Evolutionary conservation across 2,113 vertebrate genomes (phyloP).

Genomic region (Rhynchopsitta pachyrhyncha): DNA sequence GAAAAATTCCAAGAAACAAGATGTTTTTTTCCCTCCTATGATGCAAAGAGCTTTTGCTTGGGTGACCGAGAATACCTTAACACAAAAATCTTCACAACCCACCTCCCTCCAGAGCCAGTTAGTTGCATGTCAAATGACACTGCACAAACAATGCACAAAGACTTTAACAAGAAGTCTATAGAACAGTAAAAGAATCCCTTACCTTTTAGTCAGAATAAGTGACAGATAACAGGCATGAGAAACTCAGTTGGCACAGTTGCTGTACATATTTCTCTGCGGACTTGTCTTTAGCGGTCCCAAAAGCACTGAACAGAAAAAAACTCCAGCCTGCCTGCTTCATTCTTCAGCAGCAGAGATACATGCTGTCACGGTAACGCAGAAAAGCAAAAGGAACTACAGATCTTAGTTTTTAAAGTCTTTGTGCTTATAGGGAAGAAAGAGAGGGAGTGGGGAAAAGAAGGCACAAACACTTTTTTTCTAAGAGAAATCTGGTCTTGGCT

Average conservation of each 20-base stretch:
- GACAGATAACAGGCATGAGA: conserved; percentile 65
- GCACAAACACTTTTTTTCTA: conserved; percentile 50
- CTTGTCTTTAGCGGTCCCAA: conserved; percentile 63
- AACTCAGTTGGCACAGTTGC: conserved; percentile 67
- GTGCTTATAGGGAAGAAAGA: conserved; percentile 65
- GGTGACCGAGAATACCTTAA: conserved; percentile 32
- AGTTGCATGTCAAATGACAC: conserved; percentile 55
- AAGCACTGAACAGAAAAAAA: conserved; percentile 66
- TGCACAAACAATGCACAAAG: conserved; percentile 65
- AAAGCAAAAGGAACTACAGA: conserved; percentile 61
- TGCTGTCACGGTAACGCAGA: conserved; percentile 77
- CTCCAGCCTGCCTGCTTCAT: conserved; percentile 68
- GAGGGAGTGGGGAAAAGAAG: conserved; percentile 2
- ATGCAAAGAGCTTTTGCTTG: conserved; percentile 30
- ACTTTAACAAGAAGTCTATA: conserved; percentile 26
- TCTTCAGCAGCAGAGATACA: conserved; percentile 68
- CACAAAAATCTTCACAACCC: conserved; percentile 36
- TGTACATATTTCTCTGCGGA: conserved; percentile 62
- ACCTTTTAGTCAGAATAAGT: conserved; percentile 73
- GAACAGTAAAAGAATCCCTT: conserved; percentile 56
- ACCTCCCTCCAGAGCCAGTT: conserved; percentile 49
- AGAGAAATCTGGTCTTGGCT: conserved; percentile 46
- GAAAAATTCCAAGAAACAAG: background rate
- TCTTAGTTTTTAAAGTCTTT: conserved; percentile 73
- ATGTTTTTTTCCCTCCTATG: background rate